Evolutionary conservation across 2,797 vertebrate genomes (phyloP), one percentile per base, ranked within the genome.

Genomic region (Anableps anableps): DNA sequence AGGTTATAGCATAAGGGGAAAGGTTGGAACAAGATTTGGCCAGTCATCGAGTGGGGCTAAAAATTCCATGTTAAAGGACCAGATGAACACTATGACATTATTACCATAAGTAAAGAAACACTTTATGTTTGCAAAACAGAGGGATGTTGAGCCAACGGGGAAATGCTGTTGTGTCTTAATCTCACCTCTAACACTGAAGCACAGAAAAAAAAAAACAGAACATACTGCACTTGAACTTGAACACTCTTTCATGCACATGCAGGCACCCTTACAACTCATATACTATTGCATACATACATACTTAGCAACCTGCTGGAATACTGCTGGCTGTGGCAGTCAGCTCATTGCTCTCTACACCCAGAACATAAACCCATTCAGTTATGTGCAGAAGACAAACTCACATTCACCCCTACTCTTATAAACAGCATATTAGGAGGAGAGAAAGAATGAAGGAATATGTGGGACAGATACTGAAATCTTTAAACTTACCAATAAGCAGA

Each of bases 401-500:
- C 80, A 79, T 14, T 72, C 76, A 78, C 74, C 36, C 51, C 41
- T 29, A 0, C 60, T 81, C 83, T 74, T 80, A 73, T 83, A 89
- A 88, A 86, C 73, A 83, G 81, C 36, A 26, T 45, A 38, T 74
- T 74, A 82, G 51, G 34, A 19, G 43, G 76, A 76, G 21, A 70
- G 9, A 48, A 76, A 76, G n/a, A 47, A 75, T 48, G n/a, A 74
- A 48, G 76, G 60, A 86, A 85, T 82, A 58, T 68, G 31, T 23
- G n/a, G 41, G 34, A 84, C 85, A 83, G 70, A 55, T 76, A 81
- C 80, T 95, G 94, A 92, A 95, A 93, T 72, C 78, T 93, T 87
- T 90, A 87, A 95, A 97, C 97, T 99, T 95, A 99, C 97, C 97
- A 91, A 95, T 92, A 95, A 91, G 94, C 85, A 82, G 86, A 74